Conservation (phyloP, 2,888 invertebrate genomes). For the Chymomyza procnemis region DNA sequence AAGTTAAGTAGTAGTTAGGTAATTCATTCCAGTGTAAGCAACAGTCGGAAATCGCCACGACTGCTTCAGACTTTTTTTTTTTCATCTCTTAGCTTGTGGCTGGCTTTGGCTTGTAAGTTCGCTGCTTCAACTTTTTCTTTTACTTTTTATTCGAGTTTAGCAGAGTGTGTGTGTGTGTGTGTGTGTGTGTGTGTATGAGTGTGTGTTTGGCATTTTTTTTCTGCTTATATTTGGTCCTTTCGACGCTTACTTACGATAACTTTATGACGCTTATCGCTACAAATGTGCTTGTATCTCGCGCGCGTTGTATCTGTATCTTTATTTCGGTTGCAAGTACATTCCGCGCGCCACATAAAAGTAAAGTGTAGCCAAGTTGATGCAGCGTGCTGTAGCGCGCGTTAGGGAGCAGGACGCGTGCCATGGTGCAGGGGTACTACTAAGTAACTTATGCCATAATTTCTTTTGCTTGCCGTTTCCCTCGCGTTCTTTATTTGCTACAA, state of each 20-base stretch:
- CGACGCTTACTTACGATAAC: conserved; percentile 72
- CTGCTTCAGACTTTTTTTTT: background rate
- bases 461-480: conserved; percentile 43
- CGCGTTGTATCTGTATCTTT: conserved; percentile 66
- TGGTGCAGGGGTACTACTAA: conserved; percentile 50
- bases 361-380: conserved; percentile 68
- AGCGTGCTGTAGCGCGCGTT: conserved; percentile 15
- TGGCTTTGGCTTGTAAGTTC: conserved; percentile 20
- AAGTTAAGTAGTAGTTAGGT: too few relatives aligned
- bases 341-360: conserved; percentile 66
- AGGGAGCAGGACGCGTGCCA: background rate
- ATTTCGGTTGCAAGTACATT: conserved; percentile 70
- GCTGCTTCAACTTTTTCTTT: background rate
- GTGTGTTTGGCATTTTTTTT: background rate
- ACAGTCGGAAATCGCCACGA: background rate
- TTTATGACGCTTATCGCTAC: conserved; percentile 71
- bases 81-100: conserved; percentile 41
- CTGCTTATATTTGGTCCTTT: conserved; percentile 47
- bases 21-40: background rate
- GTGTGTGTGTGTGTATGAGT: too few relatives aligned
- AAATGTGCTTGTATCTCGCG: conserved; percentile 70
- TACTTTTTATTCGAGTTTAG: background rate
- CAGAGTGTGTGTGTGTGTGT: background rate
- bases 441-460: conserved; percentile 72
- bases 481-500: conserved; percentile 45